Evolutionary conservation across 2,797 vertebrate genomes (phyloP).

Genomic region (Sebastes nivosus): DNA sequence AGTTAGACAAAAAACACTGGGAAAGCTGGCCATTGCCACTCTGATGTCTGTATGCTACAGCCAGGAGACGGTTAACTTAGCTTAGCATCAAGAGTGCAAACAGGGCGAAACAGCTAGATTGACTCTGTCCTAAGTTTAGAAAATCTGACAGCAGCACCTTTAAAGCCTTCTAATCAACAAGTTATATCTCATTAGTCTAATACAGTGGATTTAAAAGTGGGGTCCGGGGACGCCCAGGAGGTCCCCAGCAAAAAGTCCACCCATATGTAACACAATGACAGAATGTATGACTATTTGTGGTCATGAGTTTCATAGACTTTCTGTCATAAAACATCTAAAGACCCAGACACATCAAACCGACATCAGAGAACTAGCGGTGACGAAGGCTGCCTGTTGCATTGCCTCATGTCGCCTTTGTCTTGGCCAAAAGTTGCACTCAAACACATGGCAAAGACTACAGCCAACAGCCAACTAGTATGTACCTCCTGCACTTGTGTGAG

Average conservation of each 20-base stretch:
- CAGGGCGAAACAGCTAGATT: not conserved
- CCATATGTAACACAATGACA: no score
- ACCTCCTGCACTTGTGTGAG: no score
- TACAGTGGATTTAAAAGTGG: not conserved
- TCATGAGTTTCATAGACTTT: no score
- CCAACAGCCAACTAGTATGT: no score
- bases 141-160: not conserved
- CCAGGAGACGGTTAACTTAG: not conserved
- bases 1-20: not conserved
- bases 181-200: not conserved
- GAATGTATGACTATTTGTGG: no score
- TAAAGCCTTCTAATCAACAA: not conserved
- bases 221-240: no score
- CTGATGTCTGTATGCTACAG: not conserved
- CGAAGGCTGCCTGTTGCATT: rapidly evolving
- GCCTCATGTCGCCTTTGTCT: rapidly evolving
- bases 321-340: no score
- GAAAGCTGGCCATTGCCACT: not conserved
- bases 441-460: no score
- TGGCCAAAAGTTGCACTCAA: no score
- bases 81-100: not conserved
- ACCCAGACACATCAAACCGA: no score
- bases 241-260: no score
- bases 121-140: not conserved
- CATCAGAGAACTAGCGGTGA: no score